These are phyloP conservation scores for Rhagoletis zephyria DNA, from an alignment of 1,140 invertebrate genomes.

Conservation along the genomic window DNA sequence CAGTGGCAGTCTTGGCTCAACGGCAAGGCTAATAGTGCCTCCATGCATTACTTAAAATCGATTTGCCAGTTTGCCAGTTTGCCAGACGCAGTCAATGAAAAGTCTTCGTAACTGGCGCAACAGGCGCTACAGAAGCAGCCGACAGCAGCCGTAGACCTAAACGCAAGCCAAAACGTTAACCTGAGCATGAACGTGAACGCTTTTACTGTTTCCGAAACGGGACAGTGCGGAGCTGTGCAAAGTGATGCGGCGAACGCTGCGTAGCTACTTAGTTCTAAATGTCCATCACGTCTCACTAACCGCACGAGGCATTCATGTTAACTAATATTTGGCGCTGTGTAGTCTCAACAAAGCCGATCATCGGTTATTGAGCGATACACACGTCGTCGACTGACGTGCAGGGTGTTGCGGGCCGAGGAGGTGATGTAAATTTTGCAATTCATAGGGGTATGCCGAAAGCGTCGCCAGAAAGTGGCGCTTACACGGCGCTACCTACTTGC, in stretches of 20 bases:
- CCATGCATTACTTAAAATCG: constrained; percentile 44
- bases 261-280: constrained; percentile 50
- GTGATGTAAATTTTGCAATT: constrained; percentile 49
- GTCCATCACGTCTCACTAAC: constrained; percentile 58
- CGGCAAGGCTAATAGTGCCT: not conserved
- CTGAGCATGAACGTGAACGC: constrained; percentile 11
- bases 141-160: constrained; percentile 25
- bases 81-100: constrained; percentile 4
- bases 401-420: not conserved
- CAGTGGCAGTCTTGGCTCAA: constrained; percentile 16
- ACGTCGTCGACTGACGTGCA: not conserved
- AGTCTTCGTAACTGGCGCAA: constrained; percentile 30
- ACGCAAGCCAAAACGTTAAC: constrained; percentile 20
- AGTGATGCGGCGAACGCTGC: not conserved
- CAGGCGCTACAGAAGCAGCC: constrained; percentile 38
- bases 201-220: constrained; percentile 41
- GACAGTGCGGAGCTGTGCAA: constrained; percentile 17
- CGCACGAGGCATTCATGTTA: constrained; percentile 57
- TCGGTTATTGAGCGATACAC: constrained; percentile 14
- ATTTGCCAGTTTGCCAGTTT: constrained; percentile 21
- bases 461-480: constrained; percentile 47
- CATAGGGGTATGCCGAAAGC: constrained; percentile 40
- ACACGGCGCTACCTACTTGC: not conserved
- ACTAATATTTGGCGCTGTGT: constrained; percentile 55
- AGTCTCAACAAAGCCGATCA: constrained; percentile 30